Evolutionary conservation across 2,113 vertebrate species (phyloP), one percentile per base, ranked within the genome.

Genomic region (Lophura nycthemera): DNA sequence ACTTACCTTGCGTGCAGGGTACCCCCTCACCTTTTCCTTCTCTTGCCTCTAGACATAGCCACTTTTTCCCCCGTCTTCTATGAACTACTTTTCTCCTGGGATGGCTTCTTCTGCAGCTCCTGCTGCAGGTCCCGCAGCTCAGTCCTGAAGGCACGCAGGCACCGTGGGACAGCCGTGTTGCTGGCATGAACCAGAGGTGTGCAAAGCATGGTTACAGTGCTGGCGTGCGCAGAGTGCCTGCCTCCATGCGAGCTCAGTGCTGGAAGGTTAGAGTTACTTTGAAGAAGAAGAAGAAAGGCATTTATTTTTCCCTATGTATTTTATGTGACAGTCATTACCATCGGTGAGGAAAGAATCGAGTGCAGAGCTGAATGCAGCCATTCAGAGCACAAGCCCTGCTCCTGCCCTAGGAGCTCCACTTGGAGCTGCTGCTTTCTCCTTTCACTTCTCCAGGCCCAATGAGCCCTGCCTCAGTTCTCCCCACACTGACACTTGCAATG

Each of bases 11-110:
- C 0, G 6, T 1, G 40, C 5, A 0, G 54, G 88, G 83, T 77
- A 94, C 89, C 43, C 88, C 91, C 94, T 95, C 94, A 96, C 95
- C 95, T 95, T 95, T 91, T 94, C 91, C 47, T 88, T 92, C 86
- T 90, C 80, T 94, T 72, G 88, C 61, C 47, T 96, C 79, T 95
- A 95, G 91, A 70, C 54, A 88, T 73, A 95, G 77, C 73, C 91
- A 90, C 61, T 83, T 93, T 3, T 20, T 34, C 78, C 93, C 92
- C 72, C 8, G 24, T 86, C 91, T 91, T 93, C 88, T 71, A 70
- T 2, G 59, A 66, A 40, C 78, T 93, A 78, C 86, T 91, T 81
- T 90, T 83, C 47, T 95, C 70, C 90, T 69, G 86, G 59, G 80
- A 73, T 0, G 43, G 29, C 71, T 90, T 90, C 93, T 91, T 84